phyloP scores from a whole-genome alignment of 2,113 vertebrate genomes.

The Tragelaphus scriptus region DNA sequence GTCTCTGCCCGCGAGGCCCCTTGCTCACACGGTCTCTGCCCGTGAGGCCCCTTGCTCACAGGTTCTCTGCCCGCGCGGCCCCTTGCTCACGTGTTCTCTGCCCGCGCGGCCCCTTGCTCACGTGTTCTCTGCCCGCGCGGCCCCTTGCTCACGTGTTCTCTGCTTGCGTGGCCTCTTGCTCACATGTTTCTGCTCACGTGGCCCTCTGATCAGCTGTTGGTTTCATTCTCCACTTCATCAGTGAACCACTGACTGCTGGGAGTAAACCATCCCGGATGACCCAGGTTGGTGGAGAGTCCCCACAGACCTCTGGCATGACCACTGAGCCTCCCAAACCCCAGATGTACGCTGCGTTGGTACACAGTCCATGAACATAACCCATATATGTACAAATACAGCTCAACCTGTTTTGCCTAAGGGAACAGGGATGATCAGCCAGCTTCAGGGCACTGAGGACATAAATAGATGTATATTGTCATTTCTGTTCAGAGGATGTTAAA shows the following conservation, averaged over 20 bases:
- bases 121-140: accelerated
- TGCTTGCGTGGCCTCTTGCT: too few relatives aligned
- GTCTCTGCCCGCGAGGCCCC: accelerated
- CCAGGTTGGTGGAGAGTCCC: background rate
- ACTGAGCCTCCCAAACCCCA: background rate
- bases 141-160: background rate
- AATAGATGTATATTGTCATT: background rate
- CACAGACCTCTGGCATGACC: background rate
- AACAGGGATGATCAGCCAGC: background rate
- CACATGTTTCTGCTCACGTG: background rate
- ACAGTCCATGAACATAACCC: background rate
- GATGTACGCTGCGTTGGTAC: background rate
- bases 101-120: too few relatives aligned
- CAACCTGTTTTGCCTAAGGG: background rate
- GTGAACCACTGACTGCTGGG: background rate
- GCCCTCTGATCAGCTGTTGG: background rate
- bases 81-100: too few relatives aligned
- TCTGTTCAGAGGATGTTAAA: background rate
- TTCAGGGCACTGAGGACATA: background rate
- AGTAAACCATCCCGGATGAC: background rate
- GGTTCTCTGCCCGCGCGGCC: too few relatives aligned
- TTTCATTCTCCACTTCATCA: background rate
- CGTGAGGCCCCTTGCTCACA: too few relatives aligned
- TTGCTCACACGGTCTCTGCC: background rate
- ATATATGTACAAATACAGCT: too few relatives aligned